A percentile compares a stretch with the other conserved stretches of the same genome.
These are phyloP conservation scores for Poicephalus gulielmi DNA, from an alignment of 2,113 vertebrate genomes.

Conservation along the genomic window DNA sequence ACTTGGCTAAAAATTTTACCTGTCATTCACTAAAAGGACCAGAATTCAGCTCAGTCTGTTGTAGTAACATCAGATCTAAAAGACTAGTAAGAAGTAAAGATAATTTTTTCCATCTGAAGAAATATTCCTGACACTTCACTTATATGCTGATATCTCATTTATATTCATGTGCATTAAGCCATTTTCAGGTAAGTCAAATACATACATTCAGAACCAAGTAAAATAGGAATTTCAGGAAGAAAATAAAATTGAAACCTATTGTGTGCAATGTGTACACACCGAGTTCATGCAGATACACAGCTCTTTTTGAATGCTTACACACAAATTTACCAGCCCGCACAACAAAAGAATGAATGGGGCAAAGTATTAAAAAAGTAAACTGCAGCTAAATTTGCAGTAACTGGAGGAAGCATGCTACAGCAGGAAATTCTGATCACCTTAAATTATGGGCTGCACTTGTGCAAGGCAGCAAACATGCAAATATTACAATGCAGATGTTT, in stretches of 20 bases:
- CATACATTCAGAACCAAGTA: not conserved
- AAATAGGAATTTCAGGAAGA: not conserved
- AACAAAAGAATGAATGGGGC: not conserved
- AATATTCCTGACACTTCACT: not conserved
- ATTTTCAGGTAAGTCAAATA: not conserved
- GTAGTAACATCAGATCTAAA: not conserved
- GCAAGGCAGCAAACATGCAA: not conserved
- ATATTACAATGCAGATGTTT: not conserved
- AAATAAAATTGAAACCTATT: not conserved
- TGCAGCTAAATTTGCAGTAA: not conserved
- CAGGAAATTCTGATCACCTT: not conserved
- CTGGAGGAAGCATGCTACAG: not conserved
- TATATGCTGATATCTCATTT: not conserved
- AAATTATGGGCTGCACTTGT: not conserved
- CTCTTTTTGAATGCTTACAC: not conserved
- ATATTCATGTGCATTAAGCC: not conserved
- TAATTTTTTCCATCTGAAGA: not conserved
- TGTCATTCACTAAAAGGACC: not conserved
- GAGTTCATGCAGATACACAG: not conserved
- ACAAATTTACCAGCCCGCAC: not conserved
- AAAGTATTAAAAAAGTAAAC: not conserved
- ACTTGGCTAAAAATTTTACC: not conserved
- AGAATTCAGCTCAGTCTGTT: not conserved
- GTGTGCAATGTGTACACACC: not conserved
- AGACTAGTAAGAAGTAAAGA: not conserved